Conservation (phyloP, 2,797 vertebrate genomes). For the Chiroxiphia lanceolata region DNA sequence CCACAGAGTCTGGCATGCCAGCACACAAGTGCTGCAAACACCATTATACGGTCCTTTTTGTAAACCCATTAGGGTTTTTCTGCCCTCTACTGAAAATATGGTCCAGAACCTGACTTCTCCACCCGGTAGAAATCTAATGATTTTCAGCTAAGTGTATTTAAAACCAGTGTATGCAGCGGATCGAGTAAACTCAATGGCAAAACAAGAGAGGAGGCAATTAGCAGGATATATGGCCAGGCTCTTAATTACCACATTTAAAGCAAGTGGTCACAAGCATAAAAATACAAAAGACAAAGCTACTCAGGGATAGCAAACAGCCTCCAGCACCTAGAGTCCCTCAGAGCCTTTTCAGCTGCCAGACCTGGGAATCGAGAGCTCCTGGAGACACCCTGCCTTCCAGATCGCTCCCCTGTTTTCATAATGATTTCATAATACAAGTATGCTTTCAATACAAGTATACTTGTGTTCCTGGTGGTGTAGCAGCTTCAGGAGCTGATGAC, state of each 20-base stretch:
- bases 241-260: not conserved
- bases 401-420: not conserved
- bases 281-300: not conserved
- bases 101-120: not conserved
- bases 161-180: not conserved
- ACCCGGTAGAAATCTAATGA: not conserved
- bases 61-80: not conserved
- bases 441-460: not conserved
- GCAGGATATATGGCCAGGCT: not conserved
- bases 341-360: not conserved
- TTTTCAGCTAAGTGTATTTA: conserved; percentile 17
- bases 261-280: not conserved
- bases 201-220: not conserved
- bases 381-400: not conserved
- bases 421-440: too few species aligned
- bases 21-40: not conserved
- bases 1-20: not conserved
- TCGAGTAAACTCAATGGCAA: not conserved
- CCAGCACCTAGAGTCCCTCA: not conserved
- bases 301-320: not conserved
- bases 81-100: not conserved
- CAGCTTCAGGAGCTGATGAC: not conserved
- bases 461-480: not conserved
- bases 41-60: not conserved
- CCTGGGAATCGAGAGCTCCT: not conserved